Percentiles rank a stretch among this genome's conserved stretches.
Conservation (phyloP, 2,888 invertebrate genomes). For the Caenorhabditis becei region DNA sequence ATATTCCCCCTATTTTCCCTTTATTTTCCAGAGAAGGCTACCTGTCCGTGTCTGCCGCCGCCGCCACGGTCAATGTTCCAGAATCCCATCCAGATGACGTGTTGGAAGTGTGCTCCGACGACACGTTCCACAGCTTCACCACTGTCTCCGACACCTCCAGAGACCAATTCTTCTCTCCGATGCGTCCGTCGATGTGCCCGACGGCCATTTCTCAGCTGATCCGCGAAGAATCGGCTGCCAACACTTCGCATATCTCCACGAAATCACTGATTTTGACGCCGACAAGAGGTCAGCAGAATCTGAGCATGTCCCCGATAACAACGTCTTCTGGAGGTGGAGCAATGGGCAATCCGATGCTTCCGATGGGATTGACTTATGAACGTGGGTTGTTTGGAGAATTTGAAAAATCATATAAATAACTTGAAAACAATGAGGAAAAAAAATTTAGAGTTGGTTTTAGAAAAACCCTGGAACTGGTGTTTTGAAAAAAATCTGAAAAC, state of each 20-base stretch:
- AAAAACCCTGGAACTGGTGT: no score
- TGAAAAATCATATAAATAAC: no score
- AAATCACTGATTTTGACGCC: conserved; percentile 46
- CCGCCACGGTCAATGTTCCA: background rate
- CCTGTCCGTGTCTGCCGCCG: background rate
- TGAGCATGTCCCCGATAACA: background rate
- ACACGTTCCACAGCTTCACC: conserved; percentile 42
- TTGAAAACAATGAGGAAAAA: no score
- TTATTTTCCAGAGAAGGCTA: conserved; percentile 52
- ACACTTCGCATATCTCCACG: conserved; percentile 44
- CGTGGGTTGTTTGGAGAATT: background rate
- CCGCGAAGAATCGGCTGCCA: conserved; percentile 25
- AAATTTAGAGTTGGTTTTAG: no score
- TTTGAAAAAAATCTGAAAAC: no score
- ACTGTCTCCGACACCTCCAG: conserved; percentile 40
- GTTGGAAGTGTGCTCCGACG: conserved; percentile 3
- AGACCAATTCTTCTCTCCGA: conserved; percentile 56
- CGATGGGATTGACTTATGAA: conserved; percentile 13
- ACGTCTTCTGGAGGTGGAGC: background rate
- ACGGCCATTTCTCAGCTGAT: conserved; percentile 25
- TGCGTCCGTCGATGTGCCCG: conserved; percentile 45
- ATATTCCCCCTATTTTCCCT: background rate
- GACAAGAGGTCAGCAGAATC: background rate
- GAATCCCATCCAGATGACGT: background rate
- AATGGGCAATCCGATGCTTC: background rate